These are phyloP conservation scores for Meiosimyza platycephala DNA, from an alignment of 2,888 invertebrate species.

Conservation along the genomic window DNA sequence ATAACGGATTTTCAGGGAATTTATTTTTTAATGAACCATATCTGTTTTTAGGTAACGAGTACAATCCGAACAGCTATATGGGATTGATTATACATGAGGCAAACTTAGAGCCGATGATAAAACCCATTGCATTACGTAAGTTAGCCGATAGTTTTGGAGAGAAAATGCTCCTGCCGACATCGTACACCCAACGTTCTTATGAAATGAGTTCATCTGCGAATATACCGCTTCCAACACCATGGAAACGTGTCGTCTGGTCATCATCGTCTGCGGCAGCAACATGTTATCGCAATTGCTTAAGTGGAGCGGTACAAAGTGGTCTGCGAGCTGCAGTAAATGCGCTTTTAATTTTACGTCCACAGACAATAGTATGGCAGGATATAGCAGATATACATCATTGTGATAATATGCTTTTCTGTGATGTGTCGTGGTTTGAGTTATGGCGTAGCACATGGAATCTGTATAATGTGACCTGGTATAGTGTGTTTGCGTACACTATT, in stretches of 20 bases:
- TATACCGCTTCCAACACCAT: constrained; percentile 57
- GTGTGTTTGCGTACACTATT: constrained; percentile 50
- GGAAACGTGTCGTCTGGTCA: constrained; percentile 63
- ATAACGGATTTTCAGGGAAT: constrained; percentile 57
- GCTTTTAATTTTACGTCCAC: constrained; percentile 59
- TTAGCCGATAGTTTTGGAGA: constrained; percentile 55
- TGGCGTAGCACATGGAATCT: constrained; percentile 59
- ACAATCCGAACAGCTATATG: constrained; percentile 45
- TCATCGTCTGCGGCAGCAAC: constrained; percentile 59
- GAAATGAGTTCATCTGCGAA: constrained; percentile 48
- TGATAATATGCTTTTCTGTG: constrained; percentile 33
- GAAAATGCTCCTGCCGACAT: constrained; percentile 55
- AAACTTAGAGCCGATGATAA: constrained; percentile 45
- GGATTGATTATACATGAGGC: constrained; percentile 55
- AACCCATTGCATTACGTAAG: constrained; percentile 48
- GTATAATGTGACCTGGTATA: constrained; percentile 60
- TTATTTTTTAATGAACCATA: constrained; percentile 51
- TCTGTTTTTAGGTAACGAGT: constrained; percentile 55
- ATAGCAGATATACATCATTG: constrained; percentile 55
- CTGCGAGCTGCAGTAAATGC: constrained; percentile 61
- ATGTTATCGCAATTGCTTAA: constrained; percentile 60
- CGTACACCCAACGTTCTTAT: constrained; percentile 51
- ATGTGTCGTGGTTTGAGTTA: constrained; percentile 41
- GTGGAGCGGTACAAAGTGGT: constrained; percentile 65
- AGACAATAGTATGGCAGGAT: constrained; percentile 61